Percentiles rank a stretch among this genome's conserved stretches.
Conservation (phyloP, 1,140 invertebrate species). For the Antheraea mylitta region DNA sequence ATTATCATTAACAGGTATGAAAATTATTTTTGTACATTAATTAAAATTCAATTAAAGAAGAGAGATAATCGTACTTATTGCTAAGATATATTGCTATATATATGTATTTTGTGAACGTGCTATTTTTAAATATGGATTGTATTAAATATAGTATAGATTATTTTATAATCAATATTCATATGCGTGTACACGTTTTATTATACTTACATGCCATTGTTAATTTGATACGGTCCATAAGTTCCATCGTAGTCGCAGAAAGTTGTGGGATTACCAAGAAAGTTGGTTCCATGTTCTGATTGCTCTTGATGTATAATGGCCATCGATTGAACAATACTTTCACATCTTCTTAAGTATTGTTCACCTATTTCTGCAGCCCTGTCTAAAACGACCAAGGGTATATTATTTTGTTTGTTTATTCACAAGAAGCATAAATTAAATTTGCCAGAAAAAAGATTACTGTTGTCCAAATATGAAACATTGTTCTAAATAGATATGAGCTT, state of each 20-base stretch:
- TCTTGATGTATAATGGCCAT: conserved; percentile 67
- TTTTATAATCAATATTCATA: neutral
- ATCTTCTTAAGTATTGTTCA: conserved; percentile 79
- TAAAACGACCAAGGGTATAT: conserved; percentile 22
- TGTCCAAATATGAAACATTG: too few species aligned
- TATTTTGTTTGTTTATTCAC: too few species aligned
- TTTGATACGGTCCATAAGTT: conserved; percentile 78
- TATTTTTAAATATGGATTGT: too few species aligned
- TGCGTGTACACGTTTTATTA: neutral
- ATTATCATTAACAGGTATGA: too few species aligned
- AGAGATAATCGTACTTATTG: too few species aligned
- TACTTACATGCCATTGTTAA: conserved; percentile 74
- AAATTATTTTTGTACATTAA: too few species aligned
- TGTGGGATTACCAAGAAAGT: conserved; percentile 59
- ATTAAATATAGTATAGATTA: neutral
- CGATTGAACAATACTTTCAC: conserved; percentile 79
- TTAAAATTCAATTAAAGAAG: too few species aligned
- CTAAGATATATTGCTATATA: too few species aligned
- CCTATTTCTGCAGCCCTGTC: conserved; percentile 63
- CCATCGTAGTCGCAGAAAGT: conserved; percentile 81
- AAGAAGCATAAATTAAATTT: too few species aligned
- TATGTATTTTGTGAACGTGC: too few species aligned
- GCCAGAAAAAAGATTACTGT: too few species aligned
- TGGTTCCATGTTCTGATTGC: conserved; percentile 76
- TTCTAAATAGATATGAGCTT: too few species aligned